phyloP scores from a whole-genome alignment of 2,797 vertebrate species.

The Ctenosaura bakeri region DNA sequence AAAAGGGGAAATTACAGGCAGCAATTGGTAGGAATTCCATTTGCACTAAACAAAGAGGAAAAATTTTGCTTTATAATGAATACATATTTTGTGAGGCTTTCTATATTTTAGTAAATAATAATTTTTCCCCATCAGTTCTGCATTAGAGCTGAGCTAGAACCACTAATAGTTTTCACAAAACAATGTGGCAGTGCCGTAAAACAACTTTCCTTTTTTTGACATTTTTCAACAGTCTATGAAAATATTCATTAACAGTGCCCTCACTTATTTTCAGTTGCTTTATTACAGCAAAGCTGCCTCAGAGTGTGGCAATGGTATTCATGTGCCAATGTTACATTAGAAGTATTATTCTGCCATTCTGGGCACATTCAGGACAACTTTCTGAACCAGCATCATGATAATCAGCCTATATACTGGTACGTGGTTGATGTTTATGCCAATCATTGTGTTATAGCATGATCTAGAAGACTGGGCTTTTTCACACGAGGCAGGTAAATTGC shows the following conservation, averaged over 20 bases:
- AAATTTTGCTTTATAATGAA: too few species aligned
- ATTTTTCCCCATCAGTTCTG: background rate
- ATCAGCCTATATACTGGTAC: background rate
- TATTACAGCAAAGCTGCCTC: background rate
- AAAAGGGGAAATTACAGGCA: too few species aligned
- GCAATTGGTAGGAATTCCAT: too few species aligned
- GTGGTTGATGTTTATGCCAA: background rate
- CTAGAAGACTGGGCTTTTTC: background rate
- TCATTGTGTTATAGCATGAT: background rate
- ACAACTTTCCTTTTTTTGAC: background rate
- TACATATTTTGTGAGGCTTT: too few species aligned
- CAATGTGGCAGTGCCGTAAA: background rate
- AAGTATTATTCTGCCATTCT: background rate
- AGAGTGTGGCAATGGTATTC: background rate
- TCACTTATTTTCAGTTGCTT: background rate
- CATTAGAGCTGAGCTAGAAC: too few species aligned
- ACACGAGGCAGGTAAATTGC: too few species aligned
- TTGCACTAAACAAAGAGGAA: too few species aligned
- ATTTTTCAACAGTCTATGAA: background rate
- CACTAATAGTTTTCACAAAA: background rate
- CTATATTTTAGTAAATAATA: background rate
- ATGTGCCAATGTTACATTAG: background rate
- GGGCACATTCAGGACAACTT: too few species aligned
- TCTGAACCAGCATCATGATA: background rate
- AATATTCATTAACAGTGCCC: background rate